phyloP scores from a whole-genome alignment of 2,113 vertebrate genomes.

The Saccopteryx bilineata region DNA sequence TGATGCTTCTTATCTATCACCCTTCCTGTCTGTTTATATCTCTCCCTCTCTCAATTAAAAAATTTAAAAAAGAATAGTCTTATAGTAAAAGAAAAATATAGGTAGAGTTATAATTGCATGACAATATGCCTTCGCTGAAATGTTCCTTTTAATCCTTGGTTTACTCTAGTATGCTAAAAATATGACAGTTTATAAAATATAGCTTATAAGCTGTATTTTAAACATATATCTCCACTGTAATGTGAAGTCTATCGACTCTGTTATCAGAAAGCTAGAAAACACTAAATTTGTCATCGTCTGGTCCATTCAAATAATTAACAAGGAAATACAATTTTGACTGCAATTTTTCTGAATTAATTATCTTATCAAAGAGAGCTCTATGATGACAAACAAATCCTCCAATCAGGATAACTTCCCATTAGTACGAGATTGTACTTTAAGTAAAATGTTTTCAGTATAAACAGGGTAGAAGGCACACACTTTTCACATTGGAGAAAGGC shows the following conservation, averaged over 20 bases:
- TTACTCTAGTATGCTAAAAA: neutral
- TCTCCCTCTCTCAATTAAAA: too few species aligned
- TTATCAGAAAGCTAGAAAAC: conserved; percentile 18
- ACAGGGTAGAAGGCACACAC: neutral
- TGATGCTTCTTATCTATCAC: too few species aligned
- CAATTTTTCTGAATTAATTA: conserved; percentile 14
- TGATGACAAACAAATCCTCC: neutral
- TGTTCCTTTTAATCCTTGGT: neutral
- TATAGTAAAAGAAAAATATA: conserved; percentile 59
- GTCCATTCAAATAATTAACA: neutral
- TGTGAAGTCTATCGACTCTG: neutral
- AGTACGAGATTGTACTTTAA: neutral
- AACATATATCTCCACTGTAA: neutral
- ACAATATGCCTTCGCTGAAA: conserved; percentile 18
- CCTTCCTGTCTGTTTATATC: too few species aligned
- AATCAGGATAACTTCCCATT: neutral
- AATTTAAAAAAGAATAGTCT: conserved; percentile 55
- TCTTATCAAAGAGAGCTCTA: neutral
- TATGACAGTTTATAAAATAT: neutral
- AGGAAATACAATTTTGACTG: neutral
- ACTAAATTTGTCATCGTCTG: neutral
- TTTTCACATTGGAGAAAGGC: neutral
- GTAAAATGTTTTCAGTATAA: neutral
- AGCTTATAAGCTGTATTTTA: neutral
- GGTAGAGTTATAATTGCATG: neutral